Conservation (phyloP, 2,113 vertebrate genomes). For the Microcebus lehilahytsara region DNA sequence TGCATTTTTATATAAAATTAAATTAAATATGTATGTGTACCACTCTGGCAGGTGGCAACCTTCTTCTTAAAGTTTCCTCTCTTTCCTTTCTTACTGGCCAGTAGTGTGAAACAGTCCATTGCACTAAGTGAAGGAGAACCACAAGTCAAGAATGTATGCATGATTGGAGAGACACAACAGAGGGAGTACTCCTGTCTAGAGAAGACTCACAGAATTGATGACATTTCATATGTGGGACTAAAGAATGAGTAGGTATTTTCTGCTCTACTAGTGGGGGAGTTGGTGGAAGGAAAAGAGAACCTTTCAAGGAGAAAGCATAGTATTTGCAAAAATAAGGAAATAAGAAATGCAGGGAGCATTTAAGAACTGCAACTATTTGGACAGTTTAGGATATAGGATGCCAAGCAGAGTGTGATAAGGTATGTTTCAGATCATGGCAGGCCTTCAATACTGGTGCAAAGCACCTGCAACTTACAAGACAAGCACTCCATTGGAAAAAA, state of each 20-base stretch:
- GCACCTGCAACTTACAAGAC: neutral
- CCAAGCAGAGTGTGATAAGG: neutral
- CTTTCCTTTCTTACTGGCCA: neutral
- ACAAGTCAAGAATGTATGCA: neutral
- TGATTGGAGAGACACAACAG: neutral
- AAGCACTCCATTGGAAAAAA: neutral
- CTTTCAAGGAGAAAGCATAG: neutral
- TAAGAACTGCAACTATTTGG: neutral
- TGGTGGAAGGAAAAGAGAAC: neutral
- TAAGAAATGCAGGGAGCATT: neutral
- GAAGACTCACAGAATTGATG: neutral
- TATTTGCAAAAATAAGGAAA: neutral
- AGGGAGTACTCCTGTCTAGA: neutral
- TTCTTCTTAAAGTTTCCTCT: neutral
- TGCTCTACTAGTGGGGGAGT: neutral
- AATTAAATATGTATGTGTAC: neutral
- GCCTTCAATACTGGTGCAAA: neutral
- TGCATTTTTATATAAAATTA: neutral
- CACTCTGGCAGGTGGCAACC: neutral
- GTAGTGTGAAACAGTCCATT: neutral
- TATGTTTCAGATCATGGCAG: neutral
- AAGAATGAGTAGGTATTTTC: neutral
- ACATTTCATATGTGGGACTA: neutral
- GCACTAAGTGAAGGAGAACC: neutral
- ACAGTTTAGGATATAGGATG: neutral